Conservation (phyloP, 2,113 vertebrate species). For the Octodon degus region DNA sequence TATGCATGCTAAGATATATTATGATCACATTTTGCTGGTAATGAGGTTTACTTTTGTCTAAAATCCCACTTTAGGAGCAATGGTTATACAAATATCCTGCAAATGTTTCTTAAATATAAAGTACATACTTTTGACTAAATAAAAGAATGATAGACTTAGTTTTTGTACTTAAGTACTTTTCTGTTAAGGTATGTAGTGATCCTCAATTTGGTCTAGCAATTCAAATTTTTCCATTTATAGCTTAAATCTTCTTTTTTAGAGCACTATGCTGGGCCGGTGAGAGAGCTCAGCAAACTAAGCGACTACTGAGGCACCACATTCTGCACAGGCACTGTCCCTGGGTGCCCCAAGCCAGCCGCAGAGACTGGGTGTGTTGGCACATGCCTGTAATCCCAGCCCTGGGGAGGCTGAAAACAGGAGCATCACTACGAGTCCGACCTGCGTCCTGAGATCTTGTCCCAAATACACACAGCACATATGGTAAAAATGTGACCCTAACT, state of each 20-base stretch:
- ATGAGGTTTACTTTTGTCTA: not conserved
- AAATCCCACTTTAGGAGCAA: not conserved
- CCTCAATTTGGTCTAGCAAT: not conserved
- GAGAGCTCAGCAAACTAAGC: too few relatives aligned
- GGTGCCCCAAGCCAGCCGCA: too few relatives aligned
- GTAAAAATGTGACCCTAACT: not conserved
- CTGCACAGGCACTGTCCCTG: too few relatives aligned
- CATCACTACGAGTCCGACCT: too few relatives aligned
- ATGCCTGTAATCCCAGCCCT: too few relatives aligned
- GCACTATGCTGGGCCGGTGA: not conserved
- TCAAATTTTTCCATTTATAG: not conserved
- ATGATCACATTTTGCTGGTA: not conserved
- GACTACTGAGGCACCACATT: too few relatives aligned
- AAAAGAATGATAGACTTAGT: not conserved
- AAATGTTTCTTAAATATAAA: not conserved
- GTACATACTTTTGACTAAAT: not conserved
- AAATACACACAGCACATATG: not conserved
- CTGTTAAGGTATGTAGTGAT: not conserved
- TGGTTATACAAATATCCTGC: not conserved
- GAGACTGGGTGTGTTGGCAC: too few relatives aligned
- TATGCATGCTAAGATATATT: not conserved
- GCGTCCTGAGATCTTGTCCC: too few relatives aligned
- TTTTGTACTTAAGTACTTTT: conserved; percentile 17
- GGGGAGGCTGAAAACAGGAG: too few relatives aligned
- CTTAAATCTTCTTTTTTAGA: conserved; percentile 14